These are phyloP conservation scores for Cryptotermes secundus DNA, from an alignment of 1,140 invertebrate genomes.

Conservation along the genomic window DNA sequence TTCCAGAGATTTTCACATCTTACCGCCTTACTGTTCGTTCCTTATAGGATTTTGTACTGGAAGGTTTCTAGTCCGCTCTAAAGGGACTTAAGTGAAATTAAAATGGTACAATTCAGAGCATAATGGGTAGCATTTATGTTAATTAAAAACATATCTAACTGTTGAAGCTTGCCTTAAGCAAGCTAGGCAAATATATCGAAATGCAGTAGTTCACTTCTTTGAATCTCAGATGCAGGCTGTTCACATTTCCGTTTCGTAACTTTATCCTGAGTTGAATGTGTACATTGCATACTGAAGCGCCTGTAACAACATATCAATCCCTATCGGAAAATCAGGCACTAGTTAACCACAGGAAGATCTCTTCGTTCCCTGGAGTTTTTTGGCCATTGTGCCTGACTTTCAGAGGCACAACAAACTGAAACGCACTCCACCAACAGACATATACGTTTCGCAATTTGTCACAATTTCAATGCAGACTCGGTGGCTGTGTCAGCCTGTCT, in stretches of 20 bases:
- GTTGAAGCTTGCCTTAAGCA: too few relatives aligned
- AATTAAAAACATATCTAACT: too few relatives aligned
- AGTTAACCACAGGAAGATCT: not conserved
- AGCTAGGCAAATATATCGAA: not conserved
- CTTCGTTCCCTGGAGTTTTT: not conserved
- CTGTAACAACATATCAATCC: not conserved
- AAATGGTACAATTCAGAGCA: too few relatives aligned
- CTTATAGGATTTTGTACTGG: too few relatives aligned
- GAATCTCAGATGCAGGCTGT: not conserved
- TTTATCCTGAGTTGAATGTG: not conserved
- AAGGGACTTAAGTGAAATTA: too few relatives aligned
- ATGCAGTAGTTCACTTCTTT: not conserved
- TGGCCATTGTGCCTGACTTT: not conserved
- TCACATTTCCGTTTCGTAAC: not conserved
- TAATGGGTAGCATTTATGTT: too few relatives aligned
- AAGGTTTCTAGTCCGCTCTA: too few relatives aligned
- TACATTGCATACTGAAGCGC: not conserved
- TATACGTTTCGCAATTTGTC: not conserved
- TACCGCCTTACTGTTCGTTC: too few relatives aligned
- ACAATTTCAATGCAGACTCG: constrained; percentile 11
- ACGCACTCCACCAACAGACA: not conserved
- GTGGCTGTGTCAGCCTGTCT: not conserved
- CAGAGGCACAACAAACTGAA: not conserved
- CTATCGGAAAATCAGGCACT: not conserved
- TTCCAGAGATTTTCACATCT: too few relatives aligned